Base-by-base conservation (phyloP, 2,113 vertebrate genomes). In the Globicephala melas region DNA sequence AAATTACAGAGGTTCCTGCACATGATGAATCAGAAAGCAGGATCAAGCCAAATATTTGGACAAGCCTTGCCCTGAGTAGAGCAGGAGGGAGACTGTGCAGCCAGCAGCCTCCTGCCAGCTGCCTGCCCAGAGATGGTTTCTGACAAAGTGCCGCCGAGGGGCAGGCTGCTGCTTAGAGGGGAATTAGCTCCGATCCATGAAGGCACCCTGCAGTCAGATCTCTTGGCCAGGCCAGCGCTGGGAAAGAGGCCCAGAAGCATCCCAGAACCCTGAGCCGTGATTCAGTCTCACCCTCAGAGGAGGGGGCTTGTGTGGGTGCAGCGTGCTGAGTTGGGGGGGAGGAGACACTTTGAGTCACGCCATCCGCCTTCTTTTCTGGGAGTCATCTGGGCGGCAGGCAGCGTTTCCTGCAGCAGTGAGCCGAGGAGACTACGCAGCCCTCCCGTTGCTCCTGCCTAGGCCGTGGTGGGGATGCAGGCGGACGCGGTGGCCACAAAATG, bases 31-130 rank as follows among this genome's bases (percentile, higher is more conserved):
- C 98, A 98, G 97, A 97, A 95, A 79, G 96, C 74, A 68, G 84
- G 84, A 94, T 94, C 95, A 87, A 95, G 95, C 84, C 92, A 97
- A 98, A 97, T 98, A 97, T 98, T 98, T 98, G 96, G 97, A 97
- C 97, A 97, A 97, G 97, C 60, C 71, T 92, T 94, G 76, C 96
- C 83, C 83, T 15, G 89, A 58, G 17, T 47, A 92, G 44, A 85
- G 92, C 94, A 8, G 79, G 74, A 89, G 76, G 89, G 55, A 85
- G 96, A 18, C 68, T 62, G 17, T 50, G 73, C 84, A 62, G 92
- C 85, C 95, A 67, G 93, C 68, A 62, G 73, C 50, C 83, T 58
- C 58, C 80, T 47, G 95, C 85, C 73, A 73, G 90, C 60, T 25
- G 74, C 90, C 33, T 84, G 82, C 83, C 80, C 67, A 3, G 84